Conservation (phyloP, 2,113 vertebrate species). For the Lipotes vexillifer region DNA sequence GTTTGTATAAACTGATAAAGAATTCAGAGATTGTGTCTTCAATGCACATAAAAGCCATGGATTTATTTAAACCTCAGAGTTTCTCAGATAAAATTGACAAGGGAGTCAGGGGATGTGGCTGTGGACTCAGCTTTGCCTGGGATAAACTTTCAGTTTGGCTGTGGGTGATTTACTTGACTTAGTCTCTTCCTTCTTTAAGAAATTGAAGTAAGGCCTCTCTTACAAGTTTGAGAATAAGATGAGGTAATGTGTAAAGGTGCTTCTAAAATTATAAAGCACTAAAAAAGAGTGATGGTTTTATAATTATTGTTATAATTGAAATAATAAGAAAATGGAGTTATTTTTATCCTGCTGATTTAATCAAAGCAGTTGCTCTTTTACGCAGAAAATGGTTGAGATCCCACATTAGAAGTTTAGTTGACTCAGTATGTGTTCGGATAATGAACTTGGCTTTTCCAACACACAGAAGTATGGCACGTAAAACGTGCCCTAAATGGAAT, state of each 20-base stretch:
- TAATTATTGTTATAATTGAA: background rate
- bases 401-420: background rate
- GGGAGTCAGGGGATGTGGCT: no score
- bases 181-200: background rate
- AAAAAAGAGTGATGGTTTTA: background rate
- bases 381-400: background rate
- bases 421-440: background rate
- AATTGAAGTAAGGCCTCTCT: background rate
- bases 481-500: background rate
- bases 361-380: background rate
- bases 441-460: background rate
- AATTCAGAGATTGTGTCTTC: background rate
- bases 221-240: background rate
- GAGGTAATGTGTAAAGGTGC: background rate
- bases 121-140: background rate
- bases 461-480: background rate
- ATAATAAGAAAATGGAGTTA: background rate
- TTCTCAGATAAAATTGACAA: background rate
- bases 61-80: background rate
- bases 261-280: background rate
- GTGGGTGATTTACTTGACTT: background rate
- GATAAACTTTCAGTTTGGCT: background rate
- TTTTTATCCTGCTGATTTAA: background rate
- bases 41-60: background rate
- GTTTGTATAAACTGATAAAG: background rate